Evolutionary conservation across 2,888 invertebrate genomes (phyloP).

Genomic region (Lycocerus yunnanus): DNA sequence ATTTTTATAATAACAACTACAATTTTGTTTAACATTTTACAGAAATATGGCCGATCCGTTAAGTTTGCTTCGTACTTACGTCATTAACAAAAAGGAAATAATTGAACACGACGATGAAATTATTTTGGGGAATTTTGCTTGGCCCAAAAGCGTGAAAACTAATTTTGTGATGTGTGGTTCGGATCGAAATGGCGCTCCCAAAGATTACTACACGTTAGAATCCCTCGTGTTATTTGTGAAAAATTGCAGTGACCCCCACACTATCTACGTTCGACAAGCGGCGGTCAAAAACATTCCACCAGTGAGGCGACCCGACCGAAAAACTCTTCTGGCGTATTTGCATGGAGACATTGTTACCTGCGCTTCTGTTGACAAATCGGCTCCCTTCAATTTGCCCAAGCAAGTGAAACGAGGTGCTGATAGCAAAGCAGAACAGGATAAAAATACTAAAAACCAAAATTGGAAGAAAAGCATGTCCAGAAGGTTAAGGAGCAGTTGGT

Average conservation of each 20-base stretch:
- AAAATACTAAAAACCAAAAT: slow-evolving; percentile 83
- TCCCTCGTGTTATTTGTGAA: slow-evolving; percentile 93
- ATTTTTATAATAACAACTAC: not conserved
- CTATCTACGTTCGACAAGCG: slow-evolving; percentile 96
- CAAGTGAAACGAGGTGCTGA: slow-evolving; percentile 87
- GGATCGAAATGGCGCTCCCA: slow-evolving; percentile 87
- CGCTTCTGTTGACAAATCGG: slow-evolving; percentile 94
- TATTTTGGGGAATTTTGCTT: slow-evolving; percentile 98
- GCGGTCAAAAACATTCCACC: slow-evolving; percentile 95
- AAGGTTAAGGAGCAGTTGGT: slow-evolving; percentile 94
- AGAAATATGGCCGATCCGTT: slow-evolving; percentile 92
- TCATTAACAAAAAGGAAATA: slow-evolving; percentile 97
- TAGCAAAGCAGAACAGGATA: slow-evolving; percentile 73
- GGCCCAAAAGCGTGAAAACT: slow-evolving; percentile 98
- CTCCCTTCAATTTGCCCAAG: slow-evolving; percentile 92
- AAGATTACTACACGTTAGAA: slow-evolving; percentile 97
- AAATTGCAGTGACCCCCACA: slow-evolving; percentile 90
- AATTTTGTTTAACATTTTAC: not conserved
- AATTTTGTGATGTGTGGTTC: slow-evolving; percentile 98
- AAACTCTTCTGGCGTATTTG: slow-evolving; percentile 91
- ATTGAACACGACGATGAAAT: slow-evolving; percentile 93
- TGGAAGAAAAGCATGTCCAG: slow-evolving; percentile 91
- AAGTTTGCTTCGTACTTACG: slow-evolving; percentile 93
- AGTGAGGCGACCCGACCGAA: slow-evolving; percentile 94
- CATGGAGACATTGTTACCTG: slow-evolving; percentile 94